Evolutionary conservation across 2,797 vertebrate genomes (phyloP).

Genomic region (Vespertilio murinus): DNA sequence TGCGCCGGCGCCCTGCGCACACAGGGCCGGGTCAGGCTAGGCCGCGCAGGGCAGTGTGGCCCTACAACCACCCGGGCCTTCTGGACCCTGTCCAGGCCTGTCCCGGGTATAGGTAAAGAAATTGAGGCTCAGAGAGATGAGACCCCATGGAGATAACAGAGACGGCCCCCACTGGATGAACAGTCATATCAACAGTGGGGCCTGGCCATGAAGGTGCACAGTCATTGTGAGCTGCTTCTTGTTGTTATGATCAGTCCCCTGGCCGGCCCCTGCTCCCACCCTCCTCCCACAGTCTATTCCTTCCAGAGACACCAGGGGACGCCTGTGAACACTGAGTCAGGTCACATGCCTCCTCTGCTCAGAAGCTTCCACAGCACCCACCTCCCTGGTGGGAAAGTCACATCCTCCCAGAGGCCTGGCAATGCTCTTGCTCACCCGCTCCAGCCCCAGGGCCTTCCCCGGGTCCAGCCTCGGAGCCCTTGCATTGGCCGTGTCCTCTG

Average conservation of each 20-base stretch:
- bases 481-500: not conserved
- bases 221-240: too few species aligned
- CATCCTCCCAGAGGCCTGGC: not conserved
- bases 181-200: not conserved
- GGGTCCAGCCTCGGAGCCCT: not conserved
- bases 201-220: rapidly evolving
- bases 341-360: not conserved
- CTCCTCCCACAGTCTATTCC: too few species aligned
- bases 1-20: slow-evolving; percentile 81
- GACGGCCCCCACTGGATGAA: too few species aligned
- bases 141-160: not conserved
- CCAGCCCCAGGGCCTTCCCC: not conserved
- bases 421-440: not conserved
- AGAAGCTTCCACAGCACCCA: not conserved
- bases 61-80: not conserved
- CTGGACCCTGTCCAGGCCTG: not conserved
- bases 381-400: not conserved
- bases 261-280: too few species aligned
- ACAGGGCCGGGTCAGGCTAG: not conserved
- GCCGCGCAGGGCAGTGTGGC: rapidly evolving
- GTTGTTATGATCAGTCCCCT: not conserved
- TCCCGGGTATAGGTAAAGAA: not conserved
- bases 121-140: not conserved
- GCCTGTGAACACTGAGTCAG: not conserved
- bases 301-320: not conserved